phyloP scores from a whole-genome alignment of 2,113 vertebrate species.

The Sceloporus undulatus region DNA sequence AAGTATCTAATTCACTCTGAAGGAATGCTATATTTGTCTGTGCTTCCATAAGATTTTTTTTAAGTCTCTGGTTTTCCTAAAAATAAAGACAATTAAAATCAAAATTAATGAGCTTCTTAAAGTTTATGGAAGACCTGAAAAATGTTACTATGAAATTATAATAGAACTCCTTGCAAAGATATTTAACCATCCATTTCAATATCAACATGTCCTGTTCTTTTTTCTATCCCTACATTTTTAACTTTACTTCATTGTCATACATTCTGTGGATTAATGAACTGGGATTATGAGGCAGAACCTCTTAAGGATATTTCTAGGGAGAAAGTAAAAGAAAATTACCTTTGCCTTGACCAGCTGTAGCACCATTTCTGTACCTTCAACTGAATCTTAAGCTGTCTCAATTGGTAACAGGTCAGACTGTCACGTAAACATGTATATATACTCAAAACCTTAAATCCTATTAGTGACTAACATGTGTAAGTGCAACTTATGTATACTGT shows the following conservation, averaged over 20 bases:
- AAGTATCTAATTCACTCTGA: conserved; percentile 92
- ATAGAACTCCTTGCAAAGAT: background rate
- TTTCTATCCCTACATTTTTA: background rate
- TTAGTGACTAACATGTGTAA: too few relatives aligned
- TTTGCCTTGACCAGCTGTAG: background rate
- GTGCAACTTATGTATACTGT: too few relatives aligned
- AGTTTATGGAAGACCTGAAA: too few relatives aligned
- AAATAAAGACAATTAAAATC: background rate
- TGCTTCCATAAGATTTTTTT: conserved; percentile 92
- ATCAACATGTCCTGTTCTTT: background rate
- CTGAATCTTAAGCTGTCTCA: background rate
- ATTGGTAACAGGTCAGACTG: too few relatives aligned
- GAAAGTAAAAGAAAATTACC: background rate
- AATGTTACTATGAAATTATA: too few relatives aligned
- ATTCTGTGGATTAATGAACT: background rate
- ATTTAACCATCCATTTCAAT: background rate
- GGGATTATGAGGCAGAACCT: background rate
- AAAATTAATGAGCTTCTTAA: too few relatives aligned
- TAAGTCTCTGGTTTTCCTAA: conserved; percentile 95
- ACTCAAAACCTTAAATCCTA: too few relatives aligned
- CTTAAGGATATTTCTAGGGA: background rate
- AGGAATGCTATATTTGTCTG: conserved; percentile 93
- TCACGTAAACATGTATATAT: too few relatives aligned
- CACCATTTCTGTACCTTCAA: background rate
- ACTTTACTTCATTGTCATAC: background rate